Evolutionary conservation across 2,113 vertebrate species (phyloP), one percentile per base, ranked within the genome.

Genomic region (Argyrosomus japonicus): DNA sequence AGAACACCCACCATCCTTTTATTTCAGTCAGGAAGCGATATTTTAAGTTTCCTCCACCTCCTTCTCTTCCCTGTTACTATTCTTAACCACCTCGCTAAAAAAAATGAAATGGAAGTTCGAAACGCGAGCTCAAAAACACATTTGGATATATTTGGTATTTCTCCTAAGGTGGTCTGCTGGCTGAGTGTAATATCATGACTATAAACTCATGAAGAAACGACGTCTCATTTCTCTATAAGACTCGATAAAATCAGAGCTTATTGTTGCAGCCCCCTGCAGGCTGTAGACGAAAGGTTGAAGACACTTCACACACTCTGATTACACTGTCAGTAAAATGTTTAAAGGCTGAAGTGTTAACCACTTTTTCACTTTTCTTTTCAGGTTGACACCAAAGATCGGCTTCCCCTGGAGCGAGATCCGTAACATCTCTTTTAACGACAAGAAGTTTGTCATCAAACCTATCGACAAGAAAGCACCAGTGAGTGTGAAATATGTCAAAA

Each of bases 401-500:
- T 99, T 99, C 94, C 98, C 98, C 62, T 99, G 98, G 98, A 99
- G 98, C 58, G 98, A 99, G 94, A 99, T 99, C 88, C 94, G 98
- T 94, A 99, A 99, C 93, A 99, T 99, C 93, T 99, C 97, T 73
- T 99, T 99, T 92, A 99, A 98, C 0, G 98, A 99, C 94, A 99
- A 99, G 95, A 99, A 99, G 88, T 99, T 99, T 94, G 97, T 98
- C 85, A 99, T 99, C 94, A 99, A 99, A 88, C 97, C 98, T n/a
- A 99, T 99, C n/a, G 98, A 99, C 93, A 99, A 99, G 93, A 99
- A 99, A 86, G 97, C 98, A 32, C 98, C 98, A 12, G 98, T 99
- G 95, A 97, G 98, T 81, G 36, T 71, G 4, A 0, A 0, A 23
- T 54, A 58, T 47, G 32, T 62, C 4, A 21, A 0, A 64, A 43